Percentiles rank a stretch among this genome's conserved stretches.
phyloP scores from a whole-genome alignment of 1,140 invertebrate species.

The Leptestheria dahalacensis region DNA sequence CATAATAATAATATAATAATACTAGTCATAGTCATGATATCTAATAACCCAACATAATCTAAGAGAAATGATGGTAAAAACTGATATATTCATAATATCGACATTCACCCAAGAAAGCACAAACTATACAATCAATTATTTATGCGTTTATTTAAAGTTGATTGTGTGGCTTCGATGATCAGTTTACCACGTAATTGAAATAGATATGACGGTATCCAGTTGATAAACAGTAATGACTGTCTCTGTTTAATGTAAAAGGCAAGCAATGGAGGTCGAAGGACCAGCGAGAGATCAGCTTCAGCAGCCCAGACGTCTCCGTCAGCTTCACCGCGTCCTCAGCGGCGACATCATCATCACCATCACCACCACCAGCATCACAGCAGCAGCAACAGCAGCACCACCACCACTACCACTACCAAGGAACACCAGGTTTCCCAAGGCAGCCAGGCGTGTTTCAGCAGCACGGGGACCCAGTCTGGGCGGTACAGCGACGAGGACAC shows the following conservation, averaged over 20 bases:
- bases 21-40: no score
- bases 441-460: neutral
- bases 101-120: no score
- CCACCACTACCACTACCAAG: conserved; percentile 26
- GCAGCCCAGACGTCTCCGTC: conserved; percentile 21
- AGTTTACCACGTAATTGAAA: no score
- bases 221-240: no score
- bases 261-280: conserved; percentile 18
- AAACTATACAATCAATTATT: no score
- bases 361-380: conserved; percentile 32
- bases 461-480: conserved; percentile 13
- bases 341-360: conserved; percentile 29
- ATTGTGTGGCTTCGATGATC: no score
- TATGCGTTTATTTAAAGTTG: no score
- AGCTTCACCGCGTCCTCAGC: conserved; percentile 23
- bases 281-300: conserved; percentile 21
- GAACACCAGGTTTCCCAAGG: neutral
- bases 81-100: no score
- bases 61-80: no score
- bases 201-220: no score
- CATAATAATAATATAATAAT: no score
- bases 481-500: conserved; percentile 18
- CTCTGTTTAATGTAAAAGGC: neutral
- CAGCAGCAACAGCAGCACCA: conserved; percentile 23
- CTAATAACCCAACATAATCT: no score